Evolutionary conservation across 2,113 vertebrate species (phyloP), one percentile per base, ranked within the genome.

Genomic region (Procapra przewalskii): DNA sequence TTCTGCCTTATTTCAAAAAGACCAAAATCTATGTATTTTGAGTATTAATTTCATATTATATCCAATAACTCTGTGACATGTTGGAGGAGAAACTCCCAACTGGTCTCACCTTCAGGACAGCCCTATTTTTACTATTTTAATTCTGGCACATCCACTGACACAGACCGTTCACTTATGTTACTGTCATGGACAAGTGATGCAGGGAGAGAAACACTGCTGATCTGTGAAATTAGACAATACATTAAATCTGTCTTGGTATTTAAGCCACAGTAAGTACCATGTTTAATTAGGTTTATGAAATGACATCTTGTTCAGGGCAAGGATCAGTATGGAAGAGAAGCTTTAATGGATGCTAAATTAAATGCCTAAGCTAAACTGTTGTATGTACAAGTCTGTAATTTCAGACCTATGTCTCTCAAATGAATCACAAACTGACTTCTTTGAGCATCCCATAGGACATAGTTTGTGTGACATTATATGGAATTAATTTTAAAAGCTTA

Each of bases 201-300:
- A 75, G 55, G 54, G n/a, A 87, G 31, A 97, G 67, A 96, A 96
- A 83, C 71, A 75, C 48, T 90, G 89, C 91, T 98, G 91, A 97
- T 95, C 93, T 97, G 89, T 97, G 95, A 98, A 97, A 98, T 75
- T 98, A 62, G 95, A 88, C 92, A 94, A 97, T 90, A 40, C 83
- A 94, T 97, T 97, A 93, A 87, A 93, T 98, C 87, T 96, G 91
- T 91, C 95, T 97, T 97, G 94, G 90, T 96, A 86, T 84, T 97
- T 97, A 96, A 97, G 75, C 89, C 67, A 89, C 52, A 80, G 86
- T 87, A 95, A 98, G 89, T 96, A 96, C 89, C 91, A 87, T 93
- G 96, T 94, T 97, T 98, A 96, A 97, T 96, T 98, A 60, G 60
- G 91, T 97, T 97, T 97, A 97, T 98, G 90, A 98, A 97, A 96